These are phyloP conservation scores for Menidia beryllina DNA, from an alignment of 2,113 vertebrate species.

Conservation along the genomic window DNA sequence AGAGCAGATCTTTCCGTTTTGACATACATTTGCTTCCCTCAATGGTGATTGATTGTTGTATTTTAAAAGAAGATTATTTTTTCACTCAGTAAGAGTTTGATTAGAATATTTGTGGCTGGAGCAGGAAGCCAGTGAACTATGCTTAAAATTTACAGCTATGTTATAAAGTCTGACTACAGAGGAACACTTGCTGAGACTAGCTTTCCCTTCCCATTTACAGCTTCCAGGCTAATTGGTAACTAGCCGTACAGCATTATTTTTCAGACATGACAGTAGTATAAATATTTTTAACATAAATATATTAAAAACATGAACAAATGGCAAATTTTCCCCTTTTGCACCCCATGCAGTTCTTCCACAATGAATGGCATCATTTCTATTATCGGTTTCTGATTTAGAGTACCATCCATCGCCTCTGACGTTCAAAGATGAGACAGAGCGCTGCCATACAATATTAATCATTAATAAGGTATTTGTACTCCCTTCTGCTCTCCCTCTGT, in stretches of 20 bases:
- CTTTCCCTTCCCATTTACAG: background rate
- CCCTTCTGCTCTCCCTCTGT: background rate
- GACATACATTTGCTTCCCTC: no score
- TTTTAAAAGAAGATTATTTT: background rate
- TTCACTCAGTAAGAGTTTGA: conserved; percentile 2
- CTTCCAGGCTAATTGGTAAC: background rate
- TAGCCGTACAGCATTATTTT: background rate
- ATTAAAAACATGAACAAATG: background rate
- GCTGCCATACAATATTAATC: conserved; percentile 41
- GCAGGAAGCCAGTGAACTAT: background rate
- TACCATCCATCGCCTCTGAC: background rate
- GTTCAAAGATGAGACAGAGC: conserved; percentile 11
- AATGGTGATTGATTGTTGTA: no score
- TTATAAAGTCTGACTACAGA: background rate
- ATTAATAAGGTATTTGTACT: conserved; percentile 44
- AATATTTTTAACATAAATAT: no score
- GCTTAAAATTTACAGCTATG: background rate
- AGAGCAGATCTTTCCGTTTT: background rate
- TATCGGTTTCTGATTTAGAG: conserved; percentile 25
- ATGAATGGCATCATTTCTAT: conserved; percentile 23
- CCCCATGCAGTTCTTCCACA: background rate
- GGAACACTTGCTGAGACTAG: background rate
- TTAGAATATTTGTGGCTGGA: conserved; percentile 1
- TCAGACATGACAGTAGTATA: no score
- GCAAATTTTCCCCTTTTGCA: background rate